Base-by-base conservation (phyloP, 2,113 vertebrate species). In the Dolichallabes microphthalmus region DNA sequence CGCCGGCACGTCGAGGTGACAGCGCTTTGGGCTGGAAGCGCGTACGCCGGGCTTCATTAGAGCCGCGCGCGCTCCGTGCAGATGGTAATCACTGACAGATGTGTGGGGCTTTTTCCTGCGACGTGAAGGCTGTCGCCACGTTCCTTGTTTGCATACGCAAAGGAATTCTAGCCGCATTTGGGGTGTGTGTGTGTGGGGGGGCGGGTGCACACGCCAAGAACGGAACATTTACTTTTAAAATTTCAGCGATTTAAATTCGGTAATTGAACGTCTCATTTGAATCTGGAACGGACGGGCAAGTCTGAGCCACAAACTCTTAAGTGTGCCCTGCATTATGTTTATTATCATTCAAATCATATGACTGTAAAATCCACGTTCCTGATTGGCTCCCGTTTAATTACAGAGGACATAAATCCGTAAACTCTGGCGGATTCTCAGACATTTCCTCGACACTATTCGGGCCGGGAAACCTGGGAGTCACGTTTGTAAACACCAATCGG, bases 1-100 rank as follows among this genome's bases (percentile, higher is more conserved):
- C 30, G 32, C 50, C 3, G 61, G 45, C 25, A 27, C 53, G 32
- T 64, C 4, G 64, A 85, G 64, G 83, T 80, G 53, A 39, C 64
- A 30, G 32, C 4, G 22, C 63, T 6, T 60, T 58, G 9, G 19
- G 63, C 61, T 58, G 75, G 50, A 58, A 85, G 13, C 76, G 53
- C 74, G 77, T 81, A 80, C 30, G 77, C 60, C 7, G 66, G 60
- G 77, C 60, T 85, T 80, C 76, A 52, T 80, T 85, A 61, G 55
- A 52, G 77, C 57, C 35, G 53, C 27, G 30, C 52, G 6, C 30
- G 32, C 25, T 27, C 64, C 17, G 68, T 80, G 39, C 84, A 85
- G 84, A 80, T 81, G 84, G 84, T 80, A 74, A 85, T 80, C 76
- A 53, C 12, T 81, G 77, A 80, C 77, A 80, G 84, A 80, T 85